These are phyloP conservation scores for Agrotis exclamationis DNA, from an alignment of 2,888 invertebrate species.

Conservation along the genomic window DNA sequence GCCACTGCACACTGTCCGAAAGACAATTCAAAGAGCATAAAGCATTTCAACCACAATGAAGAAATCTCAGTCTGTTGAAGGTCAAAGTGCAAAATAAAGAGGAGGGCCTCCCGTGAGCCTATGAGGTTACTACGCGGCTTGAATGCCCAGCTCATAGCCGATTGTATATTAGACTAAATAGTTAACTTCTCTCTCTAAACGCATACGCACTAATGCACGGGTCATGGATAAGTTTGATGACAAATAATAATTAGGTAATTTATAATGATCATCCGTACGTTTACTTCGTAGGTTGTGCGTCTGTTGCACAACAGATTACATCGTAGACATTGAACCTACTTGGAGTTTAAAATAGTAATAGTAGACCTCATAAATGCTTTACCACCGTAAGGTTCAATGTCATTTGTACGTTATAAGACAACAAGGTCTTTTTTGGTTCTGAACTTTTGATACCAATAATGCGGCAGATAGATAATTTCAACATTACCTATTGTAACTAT, in stretches of 20 bases:
- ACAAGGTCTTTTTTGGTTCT: not conserved
- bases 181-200: conserved; percentile 16
- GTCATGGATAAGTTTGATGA: conserved; percentile 61
- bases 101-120: conserved; percentile 38
- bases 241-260: conserved; percentile 51
- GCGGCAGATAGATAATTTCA: not conserved
- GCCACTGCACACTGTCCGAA: conserved; percentile 43
- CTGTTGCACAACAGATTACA: conserved; percentile 13
- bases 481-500: not conserved
- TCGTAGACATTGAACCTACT: not conserved
- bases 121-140: conserved; percentile 63
- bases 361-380: not conserved
- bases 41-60: conserved; percentile 49
- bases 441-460: not conserved
- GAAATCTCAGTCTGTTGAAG: conserved; percentile 55
- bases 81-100: conserved; percentile 54
- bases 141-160: conserved; percentile 64
- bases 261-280: conserved; percentile 29
- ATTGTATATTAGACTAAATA: conserved; percentile 54
- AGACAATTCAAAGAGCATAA: conserved; percentile 49
- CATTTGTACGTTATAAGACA: not conserved
- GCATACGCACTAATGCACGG: conserved; percentile 24
- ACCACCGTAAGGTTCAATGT: not conserved
- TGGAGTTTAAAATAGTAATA: not conserved
- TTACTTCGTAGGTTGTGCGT: not conserved